phyloP scores from a whole-genome alignment of 2,797 vertebrate species.

The Danio choprae region DNA sequence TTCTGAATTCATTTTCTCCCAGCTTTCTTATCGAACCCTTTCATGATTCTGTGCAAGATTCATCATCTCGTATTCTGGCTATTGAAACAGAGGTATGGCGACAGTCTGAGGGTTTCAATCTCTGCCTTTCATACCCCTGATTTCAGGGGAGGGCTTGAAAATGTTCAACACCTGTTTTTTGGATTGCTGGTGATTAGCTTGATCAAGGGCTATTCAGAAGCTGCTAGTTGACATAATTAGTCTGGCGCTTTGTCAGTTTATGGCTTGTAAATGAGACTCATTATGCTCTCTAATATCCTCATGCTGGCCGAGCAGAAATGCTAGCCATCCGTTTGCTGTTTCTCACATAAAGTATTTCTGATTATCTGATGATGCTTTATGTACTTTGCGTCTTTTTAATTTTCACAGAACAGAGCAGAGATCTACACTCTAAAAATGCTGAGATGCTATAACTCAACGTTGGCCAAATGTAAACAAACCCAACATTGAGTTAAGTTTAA shows the following conservation, averaged over 20 bases:
- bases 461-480: too few relatives aligned
- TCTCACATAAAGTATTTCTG: background rate
- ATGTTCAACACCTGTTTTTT: conserved; percentile 81
- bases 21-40: conserved; percentile 13
- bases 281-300: conserved; percentile 79
- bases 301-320: conserved; percentile 64
- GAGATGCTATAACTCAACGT: too few relatives aligned
- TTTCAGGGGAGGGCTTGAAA: conserved; percentile 73
- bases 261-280: conserved; percentile 82
- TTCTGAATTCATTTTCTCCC: conserved; percentile 16
- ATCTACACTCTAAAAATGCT: background rate
- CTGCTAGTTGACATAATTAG: conserved; percentile 83
- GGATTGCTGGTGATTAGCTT: conserved; percentile 82
- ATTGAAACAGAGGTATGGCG: conserved; percentile 17
- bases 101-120: conserved; percentile 23
- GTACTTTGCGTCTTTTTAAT: background rate
- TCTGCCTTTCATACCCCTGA: conserved; percentile 57
- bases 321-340: background rate
- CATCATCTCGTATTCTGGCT: background rate
- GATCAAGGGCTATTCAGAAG: conserved; percentile 84
- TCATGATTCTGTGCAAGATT: conserved; percentile 10
- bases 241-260: conserved; percentile 80
- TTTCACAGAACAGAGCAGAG: background rate
- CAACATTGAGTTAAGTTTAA: too few relatives aligned
- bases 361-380: background rate